A percentile compares a stretch with the other conserved stretches of the same genome.
phyloP scores from a whole-genome alignment of 2,888 invertebrate species.

The Zootermopsis nevadensis region DNA sequence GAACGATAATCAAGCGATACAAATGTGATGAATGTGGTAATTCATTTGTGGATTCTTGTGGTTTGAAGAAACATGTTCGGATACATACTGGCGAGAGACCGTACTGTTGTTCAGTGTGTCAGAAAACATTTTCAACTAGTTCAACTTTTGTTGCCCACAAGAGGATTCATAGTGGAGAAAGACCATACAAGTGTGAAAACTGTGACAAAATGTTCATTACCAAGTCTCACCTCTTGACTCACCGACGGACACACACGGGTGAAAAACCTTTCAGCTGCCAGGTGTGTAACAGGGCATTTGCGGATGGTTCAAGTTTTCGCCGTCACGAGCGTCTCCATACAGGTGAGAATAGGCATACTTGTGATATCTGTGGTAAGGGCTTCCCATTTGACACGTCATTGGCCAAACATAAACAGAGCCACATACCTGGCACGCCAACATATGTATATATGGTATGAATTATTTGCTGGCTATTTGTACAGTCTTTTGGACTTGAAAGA shows the following conservation, averaged over 20 bases:
- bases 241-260: conserved; percentile 54
- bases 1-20: conserved; percentile 51
- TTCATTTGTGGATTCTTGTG: conserved; percentile 54
- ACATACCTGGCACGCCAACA: conserved; percentile 42
- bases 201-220: conserved; percentile 54
- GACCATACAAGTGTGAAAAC: conserved; percentile 54
- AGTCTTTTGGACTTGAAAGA: too few relatives aligned
- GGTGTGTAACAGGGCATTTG: conserved; percentile 53
- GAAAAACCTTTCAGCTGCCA: conserved; percentile 54
- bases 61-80: conserved; percentile 53
- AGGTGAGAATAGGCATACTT: conserved; percentile 53
- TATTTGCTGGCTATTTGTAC: too few relatives aligned
- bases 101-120: conserved; percentile 54
- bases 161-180: conserved; percentile 54
- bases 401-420: conserved; percentile 52
- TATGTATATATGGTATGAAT: conserved; percentile 40
- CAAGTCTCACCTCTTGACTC: conserved; percentile 54
- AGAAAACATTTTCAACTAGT: conserved; percentile 54
- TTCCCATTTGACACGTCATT: conserved; percentile 53
- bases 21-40: conserved; percentile 54
- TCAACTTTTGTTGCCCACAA: conserved; percentile 54
- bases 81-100: conserved; percentile 54
- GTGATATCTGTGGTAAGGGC: conserved; percentile 53
- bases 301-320: conserved; percentile 54
- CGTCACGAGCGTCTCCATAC: conserved; percentile 54